Evolutionary conservation across 1,140 invertebrate species (phyloP).

Genomic region (Bombus vancouverensis): DNA sequence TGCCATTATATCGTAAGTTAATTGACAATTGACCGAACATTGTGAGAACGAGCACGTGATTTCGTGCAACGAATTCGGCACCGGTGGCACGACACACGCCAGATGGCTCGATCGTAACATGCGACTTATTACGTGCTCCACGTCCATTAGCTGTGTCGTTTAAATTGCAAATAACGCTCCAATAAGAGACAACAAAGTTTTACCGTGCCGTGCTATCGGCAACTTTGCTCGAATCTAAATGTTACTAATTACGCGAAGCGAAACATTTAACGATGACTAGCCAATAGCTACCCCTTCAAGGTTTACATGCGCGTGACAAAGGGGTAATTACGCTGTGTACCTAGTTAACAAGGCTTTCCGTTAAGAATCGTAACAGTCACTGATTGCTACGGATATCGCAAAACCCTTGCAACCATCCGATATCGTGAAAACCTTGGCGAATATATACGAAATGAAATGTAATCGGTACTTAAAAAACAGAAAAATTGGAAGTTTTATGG

Average conservation of each 20-base stretch:
- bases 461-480: neutral
- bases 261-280: conserved; percentile 61
- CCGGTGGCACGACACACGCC: neutral
- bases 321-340: conserved; percentile 52
- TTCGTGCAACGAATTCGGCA: conserved; percentile 8
- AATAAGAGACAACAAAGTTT: conserved; percentile 39
- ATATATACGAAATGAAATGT: too few species aligned
- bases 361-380: conserved; percentile 43
- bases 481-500: neutral
- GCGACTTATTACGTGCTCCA: conserved; percentile 54
- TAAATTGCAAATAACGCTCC: conserved; percentile 60
- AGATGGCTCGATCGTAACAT: conserved; percentile 23
- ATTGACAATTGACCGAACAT: conserved; percentile 15
- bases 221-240: conserved; percentile 62
- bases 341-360: conserved; percentile 45
- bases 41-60: neutral
- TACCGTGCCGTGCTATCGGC: conserved; percentile 26
- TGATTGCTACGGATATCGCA: neutral
- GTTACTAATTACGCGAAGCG: conserved; percentile 57
- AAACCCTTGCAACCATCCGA: too few species aligned
- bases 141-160: conserved; percentile 50
- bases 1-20: conserved; percentile 9
- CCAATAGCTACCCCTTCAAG: conserved; percentile 34
- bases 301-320: conserved; percentile 42
- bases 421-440: too few species aligned